A percentile compares a stretch with the other conserved stretches of the same genome.
phyloP scores from a whole-genome alignment of 2,888 invertebrate species.

The Pristionchus mayeri region DNA sequence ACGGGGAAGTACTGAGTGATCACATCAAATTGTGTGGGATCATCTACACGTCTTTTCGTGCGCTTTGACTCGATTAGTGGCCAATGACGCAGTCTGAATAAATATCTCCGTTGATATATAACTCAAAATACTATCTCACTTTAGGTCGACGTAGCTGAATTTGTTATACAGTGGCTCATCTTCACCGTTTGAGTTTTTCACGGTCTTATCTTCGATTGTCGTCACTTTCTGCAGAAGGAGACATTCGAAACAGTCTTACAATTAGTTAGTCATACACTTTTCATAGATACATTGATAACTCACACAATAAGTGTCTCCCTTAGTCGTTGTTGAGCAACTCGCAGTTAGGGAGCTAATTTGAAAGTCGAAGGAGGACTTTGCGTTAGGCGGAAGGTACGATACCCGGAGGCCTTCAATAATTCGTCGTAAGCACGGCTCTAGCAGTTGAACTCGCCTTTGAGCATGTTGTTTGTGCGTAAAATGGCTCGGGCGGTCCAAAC shows the following conservation, averaged over 20 bases:
- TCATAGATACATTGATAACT: too few relatives aligned
- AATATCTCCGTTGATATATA: not conserved
- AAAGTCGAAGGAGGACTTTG: not conserved
- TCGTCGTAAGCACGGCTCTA: not conserved
- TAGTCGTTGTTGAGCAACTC: not conserved
- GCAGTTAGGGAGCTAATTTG: not conserved
- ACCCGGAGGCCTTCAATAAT: not conserved
- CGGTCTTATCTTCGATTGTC: not conserved
- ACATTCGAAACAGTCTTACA: not conserved
- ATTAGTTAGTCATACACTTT: too few relatives aligned
- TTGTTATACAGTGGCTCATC: not conserved
- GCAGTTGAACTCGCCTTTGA: not conserved
- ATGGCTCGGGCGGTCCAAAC: not conserved
- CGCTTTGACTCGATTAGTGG: not conserved
- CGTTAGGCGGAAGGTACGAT: not conserved
- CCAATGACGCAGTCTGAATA: not conserved
- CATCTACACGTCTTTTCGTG: not conserved
- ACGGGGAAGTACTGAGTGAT: conserved; percentile 4
- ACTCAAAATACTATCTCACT: not conserved
- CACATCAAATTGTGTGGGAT: not conserved
- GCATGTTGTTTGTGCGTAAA: not conserved
- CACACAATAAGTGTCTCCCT: not conserved
- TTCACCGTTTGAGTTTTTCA: not conserved
- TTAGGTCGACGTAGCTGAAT: not conserved
- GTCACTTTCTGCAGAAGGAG: not conserved